Evolutionary conservation across 2,888 invertebrate species (phyloP), one percentile per base, ranked within the genome.

Genomic region (Drosophila hamatofila): DNA sequence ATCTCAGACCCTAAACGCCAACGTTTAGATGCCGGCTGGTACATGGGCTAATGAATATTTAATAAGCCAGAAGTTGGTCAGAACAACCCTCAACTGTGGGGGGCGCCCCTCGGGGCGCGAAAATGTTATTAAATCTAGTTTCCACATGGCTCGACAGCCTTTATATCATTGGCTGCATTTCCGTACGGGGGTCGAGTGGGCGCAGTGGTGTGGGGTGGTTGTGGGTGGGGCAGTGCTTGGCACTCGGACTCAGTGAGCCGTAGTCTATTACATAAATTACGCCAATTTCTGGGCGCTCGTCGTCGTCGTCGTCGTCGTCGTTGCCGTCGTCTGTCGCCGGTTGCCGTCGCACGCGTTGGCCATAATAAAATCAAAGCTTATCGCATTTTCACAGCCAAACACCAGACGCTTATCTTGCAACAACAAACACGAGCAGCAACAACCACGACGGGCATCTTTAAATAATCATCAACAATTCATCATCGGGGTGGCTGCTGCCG

Each of bases 401-500:
- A 84, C 74, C 86, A 87, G 78, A 72, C 85, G 89, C 88, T 90
- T 91, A 91, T 91, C 91, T 88, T 79, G 80, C 86, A 86, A 58
- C 57, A 57, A 39, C 49, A 62, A 55, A 25, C 55, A 54, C 37
- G 39, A 48, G 44, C 54, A 52, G 44, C 54, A 44, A 67, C 60
- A 58, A 74, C 74, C 73, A 59, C 46, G 71, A 54, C 58, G 64
- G 88, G 83, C 91, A 91, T 91, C 91, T 91, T 91, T 91, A 90
- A 91, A 91, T 89, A 91, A 91, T 92, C 91, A 92, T 91, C 91
- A 87, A 83, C 91, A 91, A 91, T 91, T 90, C 91, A 91, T 91
- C 91, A 91, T 88, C 72, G 48, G 62, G 88, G 71, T 76, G 46
- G 70, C 61, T 64, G 60, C 42, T 8, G 8, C 27, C 27, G 27